Evolutionary conservation across 30 jellyfish, hydroid and myxozoan species (phyloP), one percentile per base, ranked within the genome.

Genomic region (Turritopsis rubra): DNA sequence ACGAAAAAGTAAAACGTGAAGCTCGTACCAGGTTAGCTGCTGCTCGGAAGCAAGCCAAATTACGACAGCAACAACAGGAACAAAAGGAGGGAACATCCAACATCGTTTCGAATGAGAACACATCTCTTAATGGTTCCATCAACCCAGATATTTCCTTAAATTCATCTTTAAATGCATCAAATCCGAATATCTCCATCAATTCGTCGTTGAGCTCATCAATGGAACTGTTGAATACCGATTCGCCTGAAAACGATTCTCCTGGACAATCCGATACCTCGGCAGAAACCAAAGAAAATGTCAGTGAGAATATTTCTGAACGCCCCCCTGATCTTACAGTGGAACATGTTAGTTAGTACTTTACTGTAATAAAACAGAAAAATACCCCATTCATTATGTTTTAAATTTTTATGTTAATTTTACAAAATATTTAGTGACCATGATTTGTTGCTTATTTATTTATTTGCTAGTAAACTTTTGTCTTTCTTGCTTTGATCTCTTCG

Each of bases 1-100:
- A 80, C 41, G 87, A 80, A 80, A 80, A 80, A 65, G 87, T 80
- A 21, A 80, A 80, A 80, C 31, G 87, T n/a, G 87, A 80, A 65
- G 87, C 87, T 4, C 87, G 87, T 9, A 52, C 20, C 21, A 31
- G 87, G 83, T 80, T 80, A 16, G 87, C 87, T 4, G 87, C 87
- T 21, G 87, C 87, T 53, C 79, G 77, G 19, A 80, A 80, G 65
- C 87, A 80, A 80, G 87, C 87, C 27, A 74, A 74, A 29, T 23
- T 74, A 74, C 83, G 87, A 7, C 53, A 23, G 28, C 79, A 80
- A 26, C 84, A 76, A 28, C 81, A 80, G 65, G 83, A 77, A 27
- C 73, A 77, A 27, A 20, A 16, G 22, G 22, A 18, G 23, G 22
- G 52, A 72, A 1, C 81, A 1, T 16, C 31, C 81, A 16, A 17